Percentiles rank a stretch among this genome's conserved stretches.
Conservation (phyloP, 2,113 vertebrate genomes). For the Emberiza fucata region DNA sequence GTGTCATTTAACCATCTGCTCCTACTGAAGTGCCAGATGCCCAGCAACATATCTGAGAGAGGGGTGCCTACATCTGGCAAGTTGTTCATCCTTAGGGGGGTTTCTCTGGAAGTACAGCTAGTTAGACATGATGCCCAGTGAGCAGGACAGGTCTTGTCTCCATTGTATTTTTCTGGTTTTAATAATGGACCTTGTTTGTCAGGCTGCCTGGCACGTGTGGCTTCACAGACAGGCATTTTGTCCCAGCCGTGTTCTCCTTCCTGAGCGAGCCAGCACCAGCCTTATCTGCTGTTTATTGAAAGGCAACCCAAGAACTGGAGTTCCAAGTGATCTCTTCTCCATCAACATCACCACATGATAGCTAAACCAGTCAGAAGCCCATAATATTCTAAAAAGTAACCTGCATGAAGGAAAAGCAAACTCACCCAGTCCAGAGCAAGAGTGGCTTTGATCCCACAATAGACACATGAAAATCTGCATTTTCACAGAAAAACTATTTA, state of each 20-base stretch:
- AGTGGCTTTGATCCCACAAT: neutral
- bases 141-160: neutral
- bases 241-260: neutral
- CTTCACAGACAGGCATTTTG: neutral
- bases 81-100: neutral
- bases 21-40: neutral
- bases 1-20: neutral
- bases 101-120: neutral
- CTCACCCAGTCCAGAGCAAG: neutral
- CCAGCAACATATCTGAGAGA: neutral
- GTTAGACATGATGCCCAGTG: neutral
- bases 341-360: neutral
- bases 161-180: neutral
- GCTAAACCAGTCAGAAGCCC: neutral
- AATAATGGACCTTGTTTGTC: neutral
- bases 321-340: neutral
- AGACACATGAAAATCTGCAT: neutral
- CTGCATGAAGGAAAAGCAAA: neutral
- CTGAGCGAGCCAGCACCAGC: neutral
- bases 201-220: accelerated
- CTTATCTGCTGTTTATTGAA: neutral
- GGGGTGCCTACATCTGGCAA: accelerated
- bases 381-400: neutral
- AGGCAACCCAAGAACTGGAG: neutral
- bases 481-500: neutral